These are phyloP conservation scores for Deroptyus accipitrinus DNA, from an alignment of 2,113 vertebrate genomes.

Conservation along the genomic window DNA sequence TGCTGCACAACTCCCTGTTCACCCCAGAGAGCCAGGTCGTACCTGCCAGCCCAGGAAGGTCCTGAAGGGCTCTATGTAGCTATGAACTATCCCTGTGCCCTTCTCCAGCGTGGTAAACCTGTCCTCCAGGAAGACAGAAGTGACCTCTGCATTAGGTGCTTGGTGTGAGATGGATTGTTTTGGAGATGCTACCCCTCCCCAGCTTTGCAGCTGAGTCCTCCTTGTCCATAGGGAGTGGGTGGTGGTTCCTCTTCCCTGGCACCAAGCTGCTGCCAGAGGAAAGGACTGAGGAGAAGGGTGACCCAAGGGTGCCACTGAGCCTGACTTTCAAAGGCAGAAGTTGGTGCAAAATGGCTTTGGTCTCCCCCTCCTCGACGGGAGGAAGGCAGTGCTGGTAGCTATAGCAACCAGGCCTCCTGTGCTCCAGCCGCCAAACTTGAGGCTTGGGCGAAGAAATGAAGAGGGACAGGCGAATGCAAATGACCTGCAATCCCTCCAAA, in stretches of 20 bases:
- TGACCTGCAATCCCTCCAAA: not conserved
- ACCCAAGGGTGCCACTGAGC: not conserved
- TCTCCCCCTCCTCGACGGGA: not conserved
- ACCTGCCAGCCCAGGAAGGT: not conserved
- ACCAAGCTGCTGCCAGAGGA: rapidly evolving
- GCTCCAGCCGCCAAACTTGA: not conserved
- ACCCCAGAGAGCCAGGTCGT: rapidly evolving
- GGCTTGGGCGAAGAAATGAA: not conserved
- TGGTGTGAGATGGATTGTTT: rapidly evolving
- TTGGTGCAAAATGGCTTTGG: not conserved
- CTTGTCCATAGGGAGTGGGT: rapidly evolving
- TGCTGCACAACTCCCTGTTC: not conserved
- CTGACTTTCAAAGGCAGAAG: not conserved
- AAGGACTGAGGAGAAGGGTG: not conserved
- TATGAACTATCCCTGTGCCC: rapidly evolving
- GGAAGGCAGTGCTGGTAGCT: slow-evolving; percentile 25
- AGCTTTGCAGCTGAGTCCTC: not conserved
- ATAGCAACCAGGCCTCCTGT: slow-evolving; percentile 36
- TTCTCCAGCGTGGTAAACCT: not conserved
- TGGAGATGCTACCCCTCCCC: not conserved
- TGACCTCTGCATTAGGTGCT: not conserved
- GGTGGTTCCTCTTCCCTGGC: not conserved
- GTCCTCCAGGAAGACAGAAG: not conserved
- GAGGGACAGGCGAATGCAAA: not conserved
- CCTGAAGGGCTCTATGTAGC: not conserved